phyloP scores from a whole-genome alignment of 2,113 vertebrate species.

The Trogon melanurus region DNA sequence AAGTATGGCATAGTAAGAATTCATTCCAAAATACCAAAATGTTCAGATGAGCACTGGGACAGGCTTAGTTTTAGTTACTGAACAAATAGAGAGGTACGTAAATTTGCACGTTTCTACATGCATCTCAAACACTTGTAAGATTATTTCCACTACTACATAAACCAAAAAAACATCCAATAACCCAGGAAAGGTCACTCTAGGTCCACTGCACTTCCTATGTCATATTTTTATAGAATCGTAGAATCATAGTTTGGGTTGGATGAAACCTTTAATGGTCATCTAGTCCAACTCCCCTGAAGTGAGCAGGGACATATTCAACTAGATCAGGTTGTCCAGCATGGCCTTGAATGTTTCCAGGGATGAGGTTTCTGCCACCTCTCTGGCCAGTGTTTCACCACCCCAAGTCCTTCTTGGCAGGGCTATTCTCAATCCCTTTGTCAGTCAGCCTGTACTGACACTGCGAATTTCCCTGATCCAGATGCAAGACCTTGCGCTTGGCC shows the following conservation, averaged over 20 bases:
- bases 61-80: neutral
- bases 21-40: conserved; percentile 3
- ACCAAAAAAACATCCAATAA: neutral
- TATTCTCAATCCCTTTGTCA: too few species aligned
- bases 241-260: neutral
- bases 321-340: neutral
- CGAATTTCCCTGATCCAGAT: too few species aligned
- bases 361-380: neutral
- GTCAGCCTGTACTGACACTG: too few species aligned
- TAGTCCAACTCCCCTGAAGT: neutral
- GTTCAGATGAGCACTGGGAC: neutral
- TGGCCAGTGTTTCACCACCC: neutral
- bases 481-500: too few species aligned
- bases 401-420: too few species aligned
- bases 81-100: neutral
- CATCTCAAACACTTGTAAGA: neutral
- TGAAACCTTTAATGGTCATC: neutral
- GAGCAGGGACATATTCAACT: neutral
- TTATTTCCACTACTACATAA: neutral
- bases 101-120: neutral
- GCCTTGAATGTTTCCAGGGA: neutral
- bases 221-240: neutral
- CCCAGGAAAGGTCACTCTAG: neutral
- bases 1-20: neutral
- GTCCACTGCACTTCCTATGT: neutral